Percentiles rank a stretch among this genome's conserved stretches.
Conservation (phyloP, 23 tunicate genomes). For the Ciona savignyi region DNA sequence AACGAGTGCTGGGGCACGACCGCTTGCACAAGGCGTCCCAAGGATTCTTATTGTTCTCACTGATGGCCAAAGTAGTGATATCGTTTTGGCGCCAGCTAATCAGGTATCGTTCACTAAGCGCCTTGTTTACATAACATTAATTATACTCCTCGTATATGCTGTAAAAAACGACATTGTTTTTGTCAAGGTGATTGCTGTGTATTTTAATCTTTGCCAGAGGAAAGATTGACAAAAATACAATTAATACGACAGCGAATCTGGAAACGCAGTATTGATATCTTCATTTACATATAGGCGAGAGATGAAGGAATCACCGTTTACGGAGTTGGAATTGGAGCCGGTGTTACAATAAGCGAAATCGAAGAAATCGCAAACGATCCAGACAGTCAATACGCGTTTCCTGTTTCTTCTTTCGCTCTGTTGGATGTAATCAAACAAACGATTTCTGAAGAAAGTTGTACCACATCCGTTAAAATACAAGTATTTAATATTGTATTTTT, state of each 20-base stretch:
- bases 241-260: too few relatives aligned
- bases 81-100: background rate
- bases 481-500: too few relatives aligned
- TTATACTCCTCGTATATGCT: too few relatives aligned
- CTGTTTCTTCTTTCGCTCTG: conserved; percentile 5
- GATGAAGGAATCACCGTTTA: conserved; percentile 20
- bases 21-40: conserved; percentile 9
- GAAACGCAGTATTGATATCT: too few relatives aligned
- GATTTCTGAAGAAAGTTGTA: background rate
- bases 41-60: conserved; percentile 16
- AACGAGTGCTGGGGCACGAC: background rate
- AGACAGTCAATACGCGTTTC: conserved; percentile 14
- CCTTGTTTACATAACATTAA: too few relatives aligned
- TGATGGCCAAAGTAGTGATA: conserved; percentile 16
- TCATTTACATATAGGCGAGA: too few relatives aligned
- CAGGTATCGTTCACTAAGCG: too few relatives aligned
- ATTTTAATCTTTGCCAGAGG: too few relatives aligned
- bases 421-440: background rate
- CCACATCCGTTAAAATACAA: conserved; percentile 2
- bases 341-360: conserved; percentile 19
- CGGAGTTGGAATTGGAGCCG: conserved; percentile 29
- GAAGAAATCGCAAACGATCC: conserved; percentile 24
- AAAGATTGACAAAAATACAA: too few relatives aligned
- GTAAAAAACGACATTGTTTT: too few relatives aligned
- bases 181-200: too few relatives aligned